Evolutionary conservation across 2,113 vertebrate species (phyloP).

Genomic region (Myrmophylax atrothorax): DNA sequence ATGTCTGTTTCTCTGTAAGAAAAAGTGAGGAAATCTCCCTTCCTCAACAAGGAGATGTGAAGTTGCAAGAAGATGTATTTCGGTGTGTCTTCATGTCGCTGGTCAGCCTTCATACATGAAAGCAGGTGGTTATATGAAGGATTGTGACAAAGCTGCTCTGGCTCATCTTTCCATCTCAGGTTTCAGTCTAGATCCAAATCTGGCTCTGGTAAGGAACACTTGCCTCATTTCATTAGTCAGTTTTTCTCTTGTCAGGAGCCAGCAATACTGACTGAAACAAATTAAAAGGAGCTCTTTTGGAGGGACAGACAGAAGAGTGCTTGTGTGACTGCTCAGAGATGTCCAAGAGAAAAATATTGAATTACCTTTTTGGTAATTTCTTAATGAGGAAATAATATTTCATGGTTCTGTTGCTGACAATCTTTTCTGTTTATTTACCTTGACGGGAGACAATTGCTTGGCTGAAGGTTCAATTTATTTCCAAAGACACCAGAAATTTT

Average conservation of each 20-base stretch:
- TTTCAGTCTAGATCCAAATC: not conserved
- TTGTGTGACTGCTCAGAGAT: not conserved
- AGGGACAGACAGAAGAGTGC: not conserved
- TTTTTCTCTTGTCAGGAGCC: not conserved
- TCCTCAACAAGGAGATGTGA: not conserved
- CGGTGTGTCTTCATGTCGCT: not conserved
- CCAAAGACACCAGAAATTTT: not conserved
- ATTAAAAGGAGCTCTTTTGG: not conserved
- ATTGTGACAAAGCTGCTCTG: not conserved
- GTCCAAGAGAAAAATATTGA: not conserved
- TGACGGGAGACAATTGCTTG: not conserved
- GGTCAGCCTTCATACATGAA: not conserved
- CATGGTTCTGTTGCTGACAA: not conserved
- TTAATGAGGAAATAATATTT: not conserved
- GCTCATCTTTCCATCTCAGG: not conserved
- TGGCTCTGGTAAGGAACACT: not conserved
- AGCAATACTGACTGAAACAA: not conserved
- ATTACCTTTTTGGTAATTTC: not conserved
- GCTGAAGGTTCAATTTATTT: not conserved
- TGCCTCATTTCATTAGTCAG: slow-evolving; percentile 23
- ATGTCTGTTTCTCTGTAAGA: not conserved
- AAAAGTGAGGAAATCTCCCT: not conserved
- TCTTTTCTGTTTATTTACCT: not conserved
- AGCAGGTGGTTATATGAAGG: not conserved
- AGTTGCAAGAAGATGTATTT: not conserved